Base-by-base conservation (phyloP, 2,797 vertebrate species). In the Staurois parvus region DNA sequence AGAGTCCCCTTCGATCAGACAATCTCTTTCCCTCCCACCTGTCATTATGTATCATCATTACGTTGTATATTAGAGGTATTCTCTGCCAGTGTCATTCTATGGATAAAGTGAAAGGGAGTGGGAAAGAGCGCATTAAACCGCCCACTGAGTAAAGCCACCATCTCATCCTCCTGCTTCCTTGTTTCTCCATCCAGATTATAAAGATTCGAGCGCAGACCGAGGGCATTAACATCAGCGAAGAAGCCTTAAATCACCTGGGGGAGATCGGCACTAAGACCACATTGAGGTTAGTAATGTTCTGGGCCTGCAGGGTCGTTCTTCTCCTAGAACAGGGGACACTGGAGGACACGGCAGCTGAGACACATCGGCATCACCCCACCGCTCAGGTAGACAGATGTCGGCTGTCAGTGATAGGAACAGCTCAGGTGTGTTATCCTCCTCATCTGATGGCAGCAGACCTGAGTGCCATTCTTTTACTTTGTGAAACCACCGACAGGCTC, bases 221-320 rank as follows among this genome's bases (percentile, higher is more conserved):
- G 89, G 95, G 97, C 24, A 98, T 99, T 90, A 97, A 92, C 87
- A 96, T 97, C 90, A 98, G 97, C 0, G 98, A 99, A 86, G 98
- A 99, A 70, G 96, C 97, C 10, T 92, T 99, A 28, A 90, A 95
- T 88, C 98, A 99, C 88, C 92, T 99, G 79, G 96, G 97, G 68
- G 98, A 99, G 91, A 98, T 99, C 0, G 98, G 98, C 87, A 97
- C 96, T 79, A 99, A 99, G 93, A 99, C 97, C 88, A 99, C 98
- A 0, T 95, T 99, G 89, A 96, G 98, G 98, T 99, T 92, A 91
- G 90, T 48, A 17, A n/a, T 78, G 11, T 1, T 28, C 4, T 28
- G 11, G 42, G 6, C 32, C 19, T 10, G 40, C 24, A 8, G 48
- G 64, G 75, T 79, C 75, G n/a, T 62, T 52, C 59, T 67, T 81